Base-by-base conservation (phyloP, 2,888 invertebrate species). In the Thelaira solivaga region DNA sequence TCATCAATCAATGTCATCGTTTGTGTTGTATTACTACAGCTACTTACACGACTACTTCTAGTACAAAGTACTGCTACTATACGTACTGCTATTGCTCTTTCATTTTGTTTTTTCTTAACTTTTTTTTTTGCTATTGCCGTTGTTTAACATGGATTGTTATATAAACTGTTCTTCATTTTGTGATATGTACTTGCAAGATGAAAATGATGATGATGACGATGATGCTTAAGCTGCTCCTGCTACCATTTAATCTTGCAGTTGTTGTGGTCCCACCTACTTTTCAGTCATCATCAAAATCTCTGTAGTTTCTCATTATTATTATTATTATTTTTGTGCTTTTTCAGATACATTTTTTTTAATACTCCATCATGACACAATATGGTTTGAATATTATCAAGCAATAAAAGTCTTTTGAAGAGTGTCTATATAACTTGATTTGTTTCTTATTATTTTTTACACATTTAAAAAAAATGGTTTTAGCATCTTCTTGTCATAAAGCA, bases 1-100 rank as follows among this genome's bases (percentile, higher is more conserved):
- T 88, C 88, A 88, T 88, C 87, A 88, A 88, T 88, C 87, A 88
- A 86, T 87, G 88, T 88, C 88, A 85, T 85, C 82, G 67, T 81
- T 81, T 82, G 79, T 76, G 81, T 53, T 80, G 81, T 59, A 43
- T 61, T 39, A 57, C 26, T 43, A 41, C 16, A 31, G 16, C 57
- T 36, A 13, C 31, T 41, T 49, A n/a, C 24, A 61, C 11, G 51
- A 67, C 41, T 51, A n/a, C 10, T 53, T 16, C 55, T 24, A 31
- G 43, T 6, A 34, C 16, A 24, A 45, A 18, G 24, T 55, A 53
- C 29, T 20, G 8, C 47, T 61, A 18, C 29, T 11, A 4, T 49
- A n/a, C n/a, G n/a, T 31, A 20, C 4, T 64, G 36, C n/a, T 64
- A 36, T 45, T 36, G 31, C 51, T 34, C n/a, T n/a, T n/a, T n/a